A percentile compares a stretch with the other conserved stretches of the same genome.
These are phyloP conservation scores for Cololabis saira DNA, from an alignment of 2,113 vertebrate species.

Conservation along the genomic window DNA sequence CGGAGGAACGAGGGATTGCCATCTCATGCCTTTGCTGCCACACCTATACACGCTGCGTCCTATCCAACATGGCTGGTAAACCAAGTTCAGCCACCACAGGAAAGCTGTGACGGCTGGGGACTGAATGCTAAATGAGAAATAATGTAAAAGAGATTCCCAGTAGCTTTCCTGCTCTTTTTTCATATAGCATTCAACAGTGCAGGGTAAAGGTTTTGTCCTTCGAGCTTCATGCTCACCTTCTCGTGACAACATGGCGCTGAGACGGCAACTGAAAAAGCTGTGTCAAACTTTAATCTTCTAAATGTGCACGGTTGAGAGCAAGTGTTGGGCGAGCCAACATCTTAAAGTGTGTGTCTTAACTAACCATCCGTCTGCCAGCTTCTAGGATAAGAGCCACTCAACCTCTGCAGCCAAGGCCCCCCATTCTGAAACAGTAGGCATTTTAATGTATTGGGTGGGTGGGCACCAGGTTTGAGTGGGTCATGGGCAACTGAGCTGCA, in stretches of 20 bases:
- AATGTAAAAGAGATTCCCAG: slow-evolving; percentile 1
- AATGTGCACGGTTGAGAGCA: slow-evolving; percentile 47
- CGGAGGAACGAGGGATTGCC: slow-evolving; percentile 36
- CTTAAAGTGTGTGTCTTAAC: slow-evolving; percentile 32
- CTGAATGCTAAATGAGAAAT: slow-evolving; percentile 18
- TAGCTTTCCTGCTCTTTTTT: slow-evolving; percentile 8
- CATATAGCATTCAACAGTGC: background rate
- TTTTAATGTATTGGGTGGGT: slow-evolving; percentile 68
- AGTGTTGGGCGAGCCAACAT: slow-evolving; percentile 39
- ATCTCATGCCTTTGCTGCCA: slow-evolving; percentile 57
- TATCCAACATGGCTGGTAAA: slow-evolving; percentile 42
- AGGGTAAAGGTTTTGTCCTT: slow-evolving; percentile 4
- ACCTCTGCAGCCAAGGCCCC: slow-evolving; percentile 57
- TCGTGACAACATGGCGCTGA: slow-evolving; percentile 23
- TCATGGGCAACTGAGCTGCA: slow-evolving; percentile 42
- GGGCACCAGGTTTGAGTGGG: slow-evolving; percentile 51
- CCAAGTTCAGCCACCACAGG: slow-evolving; percentile 1
- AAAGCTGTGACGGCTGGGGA: slow-evolving; percentile 1
- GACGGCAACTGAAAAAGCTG: slow-evolving; percentile 36
- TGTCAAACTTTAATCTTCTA: slow-evolving; percentile 63
- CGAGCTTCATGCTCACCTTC: slow-evolving; percentile 29
- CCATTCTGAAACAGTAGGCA: slow-evolving; percentile 68
- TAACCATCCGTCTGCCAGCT: slow-evolving; percentile 46
- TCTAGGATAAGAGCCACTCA: slow-evolving; percentile 68
- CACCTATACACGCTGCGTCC: slow-evolving; percentile 35